Percentiles rank a stretch among this genome's conserved stretches.
Conservation (phyloP, 2,113 vertebrate species). For the Maylandia zebra region DNA sequence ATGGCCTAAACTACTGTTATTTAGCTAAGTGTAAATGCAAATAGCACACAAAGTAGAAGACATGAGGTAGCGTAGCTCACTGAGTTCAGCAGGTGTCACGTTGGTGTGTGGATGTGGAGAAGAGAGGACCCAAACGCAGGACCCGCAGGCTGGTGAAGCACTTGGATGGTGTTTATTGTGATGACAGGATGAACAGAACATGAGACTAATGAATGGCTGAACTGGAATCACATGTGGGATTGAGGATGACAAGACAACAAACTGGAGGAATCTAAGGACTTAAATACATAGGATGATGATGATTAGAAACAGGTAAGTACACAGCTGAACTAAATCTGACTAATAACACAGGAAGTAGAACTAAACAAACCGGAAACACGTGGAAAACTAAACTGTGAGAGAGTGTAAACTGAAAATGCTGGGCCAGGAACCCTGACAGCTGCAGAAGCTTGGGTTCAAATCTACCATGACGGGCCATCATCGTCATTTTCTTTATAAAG, state of each 20-base stretch:
- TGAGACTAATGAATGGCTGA: accelerated
- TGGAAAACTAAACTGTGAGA: neutral
- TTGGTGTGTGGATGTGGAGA: neutral
- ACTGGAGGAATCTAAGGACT: neutral
- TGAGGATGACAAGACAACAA: neutral
- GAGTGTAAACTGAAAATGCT: neutral
- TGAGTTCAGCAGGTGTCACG: accelerated
- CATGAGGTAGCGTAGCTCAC: neutral
- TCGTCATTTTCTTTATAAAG: neutral
- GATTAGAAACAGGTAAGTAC: neutral
- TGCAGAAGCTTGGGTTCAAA: neutral
- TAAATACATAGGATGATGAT: neutral
- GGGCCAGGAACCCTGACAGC: neutral
- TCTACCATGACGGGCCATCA: neutral
- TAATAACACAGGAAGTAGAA: neutral
- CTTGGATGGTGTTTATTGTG: neutral
- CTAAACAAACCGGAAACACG: neutral
- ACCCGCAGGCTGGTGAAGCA: neutral
- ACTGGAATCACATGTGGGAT: neutral
- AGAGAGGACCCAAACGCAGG: neutral
- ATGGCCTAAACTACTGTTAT: neutral
- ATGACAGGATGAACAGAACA: neutral
- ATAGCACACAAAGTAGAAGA: neutral
- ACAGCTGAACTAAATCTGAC: neutral
- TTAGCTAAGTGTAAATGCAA: neutral